These are phyloP conservation scores for Muscicapa striata DNA, from an alignment of 2,797 vertebrate species.

Conservation along the genomic window DNA sequence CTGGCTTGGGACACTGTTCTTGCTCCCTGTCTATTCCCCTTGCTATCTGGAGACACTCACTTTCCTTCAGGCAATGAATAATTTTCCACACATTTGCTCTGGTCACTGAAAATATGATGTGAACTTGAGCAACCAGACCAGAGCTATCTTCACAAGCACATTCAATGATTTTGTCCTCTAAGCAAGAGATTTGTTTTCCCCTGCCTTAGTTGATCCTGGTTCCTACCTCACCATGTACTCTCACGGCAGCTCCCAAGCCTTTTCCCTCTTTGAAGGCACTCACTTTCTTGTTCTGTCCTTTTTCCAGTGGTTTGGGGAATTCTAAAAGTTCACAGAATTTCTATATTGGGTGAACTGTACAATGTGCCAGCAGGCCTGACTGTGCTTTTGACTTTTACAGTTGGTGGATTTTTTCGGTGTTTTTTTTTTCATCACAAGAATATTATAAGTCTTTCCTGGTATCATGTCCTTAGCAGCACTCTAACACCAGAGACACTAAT, in stretches of 20 bases:
- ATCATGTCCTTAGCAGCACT: constrained; percentile 22
- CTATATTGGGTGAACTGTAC: neutral
- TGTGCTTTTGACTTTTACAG: neutral
- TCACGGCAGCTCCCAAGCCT: neutral
- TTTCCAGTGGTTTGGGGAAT: neutral
- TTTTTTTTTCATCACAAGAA: neutral
- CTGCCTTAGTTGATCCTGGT: neutral
- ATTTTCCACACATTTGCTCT: neutral
- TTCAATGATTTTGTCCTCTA: neutral
- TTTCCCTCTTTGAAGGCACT: neutral
- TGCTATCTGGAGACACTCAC: neutral
- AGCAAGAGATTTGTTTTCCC: neutral
- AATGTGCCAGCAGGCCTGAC: neutral
- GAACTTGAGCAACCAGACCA: neutral
- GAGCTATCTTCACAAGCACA: neutral
- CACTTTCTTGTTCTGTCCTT: neutral
- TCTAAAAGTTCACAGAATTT: neutral
- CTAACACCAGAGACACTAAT: constrained; percentile 1
- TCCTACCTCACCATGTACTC: neutral
- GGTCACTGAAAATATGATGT: neutral
- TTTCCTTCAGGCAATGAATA: neutral
- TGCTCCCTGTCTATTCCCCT: neutral
- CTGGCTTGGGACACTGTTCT: neutral
- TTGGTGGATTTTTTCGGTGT: neutral
- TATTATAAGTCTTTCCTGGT: neutral